A percentile compares a stretch with the other conserved stretches of the same genome.
Evolutionary conservation across 2,888 invertebrate species (phyloP).

Genomic region (Oeneis ivallda): DNA sequence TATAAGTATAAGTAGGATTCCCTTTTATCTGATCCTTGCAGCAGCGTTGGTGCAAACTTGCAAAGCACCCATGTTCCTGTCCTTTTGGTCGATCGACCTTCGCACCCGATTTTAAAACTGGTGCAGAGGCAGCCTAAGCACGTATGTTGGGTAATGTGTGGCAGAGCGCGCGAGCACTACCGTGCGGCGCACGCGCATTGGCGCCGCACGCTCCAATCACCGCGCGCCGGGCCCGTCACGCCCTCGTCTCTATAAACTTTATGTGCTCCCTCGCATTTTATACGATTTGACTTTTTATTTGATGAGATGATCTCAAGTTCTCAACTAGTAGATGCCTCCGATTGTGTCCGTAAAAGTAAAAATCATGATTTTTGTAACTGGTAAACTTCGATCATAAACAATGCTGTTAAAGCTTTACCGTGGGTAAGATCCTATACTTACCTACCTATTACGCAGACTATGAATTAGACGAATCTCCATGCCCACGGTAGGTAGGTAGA

Average conservation of each 20-base stretch:
- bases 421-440: too few relatives aligned
- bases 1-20: too few relatives aligned
- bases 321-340: not conserved
- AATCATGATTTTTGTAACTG: too few relatives aligned
- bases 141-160: constrained; percentile 28
- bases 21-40: too few relatives aligned
- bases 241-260: constrained; percentile 51
- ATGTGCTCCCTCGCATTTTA: constrained; percentile 29
- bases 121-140: not conserved
- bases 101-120: too few relatives aligned
- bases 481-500: too few relatives aligned
- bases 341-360: not conserved
- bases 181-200: constrained; percentile 77
- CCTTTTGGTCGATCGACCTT: too few relatives aligned
- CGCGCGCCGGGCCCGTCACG: constrained; percentile 58
- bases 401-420: too few relatives aligned
- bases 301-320: not conserved
- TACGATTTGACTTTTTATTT: constrained; percentile 16
- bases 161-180: constrained; percentile 55
- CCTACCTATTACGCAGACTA: not conserved
- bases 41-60: too few relatives aligned
- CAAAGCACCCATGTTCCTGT: too few relatives aligned
- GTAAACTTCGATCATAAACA: too few relatives aligned
- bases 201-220: constrained; percentile 71
- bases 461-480: not conserved